Percentiles rank a stretch among this genome's conserved stretches.
Conservation (phyloP, 1,140 invertebrate genomes). For the Chrysomallon squamiferum region DNA sequence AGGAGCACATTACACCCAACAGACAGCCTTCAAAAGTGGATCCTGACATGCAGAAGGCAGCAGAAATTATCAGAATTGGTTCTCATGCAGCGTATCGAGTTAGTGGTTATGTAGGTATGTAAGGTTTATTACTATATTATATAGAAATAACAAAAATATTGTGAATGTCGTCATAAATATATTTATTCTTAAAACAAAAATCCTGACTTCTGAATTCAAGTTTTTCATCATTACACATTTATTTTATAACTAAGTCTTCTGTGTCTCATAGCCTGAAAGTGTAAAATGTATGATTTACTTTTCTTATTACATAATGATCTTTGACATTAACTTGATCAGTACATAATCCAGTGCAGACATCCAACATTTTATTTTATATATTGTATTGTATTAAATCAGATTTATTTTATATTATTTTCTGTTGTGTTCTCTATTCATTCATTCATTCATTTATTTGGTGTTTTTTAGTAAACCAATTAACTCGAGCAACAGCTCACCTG, state of each 20-base stretch:
- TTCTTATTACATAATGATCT: no score
- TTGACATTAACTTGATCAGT: no score
- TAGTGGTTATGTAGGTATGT: slow-evolving; percentile 52
- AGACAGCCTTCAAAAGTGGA: slow-evolving; percentile 28
- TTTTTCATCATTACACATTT: no score
- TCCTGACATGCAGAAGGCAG: slow-evolving; percentile 63
- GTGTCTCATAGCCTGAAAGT: no score
- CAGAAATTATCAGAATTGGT: slow-evolving; percentile 71
- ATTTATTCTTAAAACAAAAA: not conserved
- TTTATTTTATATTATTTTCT: no score
- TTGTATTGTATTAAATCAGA: no score
- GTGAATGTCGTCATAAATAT: not conserved
- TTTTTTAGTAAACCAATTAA: slow-evolving; percentile 70
- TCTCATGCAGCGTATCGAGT: slow-evolving; percentile 67
- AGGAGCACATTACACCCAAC: slow-evolving; percentile 67
- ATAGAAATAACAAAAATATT: not conserved
- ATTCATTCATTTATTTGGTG: not conserved
- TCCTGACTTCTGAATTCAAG: not conserved
- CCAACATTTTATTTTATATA: no score
- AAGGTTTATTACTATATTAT: no score
- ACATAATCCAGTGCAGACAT: no score
- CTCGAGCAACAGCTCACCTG: slow-evolving; percentile 70
- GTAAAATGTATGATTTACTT: no score
- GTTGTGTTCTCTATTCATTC: no score
- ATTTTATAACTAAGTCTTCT: no score